phyloP scores from a whole-genome alignment of 2,113 vertebrate genomes.

The Rhadina sibilatrix region DNA sequence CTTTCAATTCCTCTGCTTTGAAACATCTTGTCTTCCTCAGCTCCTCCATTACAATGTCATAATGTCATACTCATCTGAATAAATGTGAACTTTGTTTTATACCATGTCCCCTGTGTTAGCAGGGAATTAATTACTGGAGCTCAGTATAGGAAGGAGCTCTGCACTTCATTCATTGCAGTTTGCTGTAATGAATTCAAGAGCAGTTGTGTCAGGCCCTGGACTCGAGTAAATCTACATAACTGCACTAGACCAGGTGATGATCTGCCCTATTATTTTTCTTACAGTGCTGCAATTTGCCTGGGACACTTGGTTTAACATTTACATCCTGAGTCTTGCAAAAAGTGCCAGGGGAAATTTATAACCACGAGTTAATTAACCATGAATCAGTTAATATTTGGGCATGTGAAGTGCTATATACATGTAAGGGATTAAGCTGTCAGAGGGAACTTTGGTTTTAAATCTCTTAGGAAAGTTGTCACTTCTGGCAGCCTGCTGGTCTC shows the following conservation, averaged over 20 bases:
- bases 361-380: conserved; percentile 55
- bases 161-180: conserved; percentile 33
- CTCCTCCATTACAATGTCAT: background rate
- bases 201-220: background rate
- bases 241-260: conserved; percentile 33
- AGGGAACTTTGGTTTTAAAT: conserved; percentile 21
- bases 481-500: conserved; percentile 27
- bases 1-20: background rate
- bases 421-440: conserved; percentile 57
- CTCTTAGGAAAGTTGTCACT: conserved; percentile 39
- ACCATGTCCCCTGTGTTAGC: background rate
- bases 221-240: background rate
- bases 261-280: conserved; percentile 40
- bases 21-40: background rate
- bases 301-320: conserved; percentile 34
- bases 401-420: conserved; percentile 59
- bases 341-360: conserved; percentile 52
- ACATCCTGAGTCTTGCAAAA: conserved; percentile 28
- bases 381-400: conserved; percentile 58
- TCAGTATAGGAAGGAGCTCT: background rate
- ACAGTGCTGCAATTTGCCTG: conserved; percentile 23
- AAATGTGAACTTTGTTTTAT: background rate
- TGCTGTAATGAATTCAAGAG: conserved; percentile 35
- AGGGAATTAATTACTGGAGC: background rate
- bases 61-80: background rate